A percentile compares a stretch with the other conserved stretches of the same genome.
phyloP scores from a whole-genome alignment of 2,797 vertebrate species.

The Megalops cyprinoides region DNA sequence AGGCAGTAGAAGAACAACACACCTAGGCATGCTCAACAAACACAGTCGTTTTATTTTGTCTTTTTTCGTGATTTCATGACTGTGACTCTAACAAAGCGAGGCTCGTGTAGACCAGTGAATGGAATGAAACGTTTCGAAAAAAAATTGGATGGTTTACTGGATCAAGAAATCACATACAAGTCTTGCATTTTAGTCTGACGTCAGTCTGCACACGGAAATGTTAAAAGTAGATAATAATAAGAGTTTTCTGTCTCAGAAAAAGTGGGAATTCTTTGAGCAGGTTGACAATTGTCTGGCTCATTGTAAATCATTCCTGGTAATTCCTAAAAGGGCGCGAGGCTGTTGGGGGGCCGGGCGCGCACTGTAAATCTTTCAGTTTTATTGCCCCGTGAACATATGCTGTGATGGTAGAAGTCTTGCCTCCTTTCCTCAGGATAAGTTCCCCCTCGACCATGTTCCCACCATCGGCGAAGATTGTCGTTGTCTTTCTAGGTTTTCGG shows the following conservation, averaged over 20 bases:
- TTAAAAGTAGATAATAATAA: conserved; percentile 47
- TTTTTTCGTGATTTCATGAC: neutral
- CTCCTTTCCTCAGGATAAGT: conserved; percentile 84
- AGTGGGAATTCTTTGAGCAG: conserved; percentile 58
- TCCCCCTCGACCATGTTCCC: conserved; percentile 76
- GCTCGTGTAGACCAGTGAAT: neutral
- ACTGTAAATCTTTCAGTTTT: conserved; percentile 99
- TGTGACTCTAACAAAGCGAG: neutral
- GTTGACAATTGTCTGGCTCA: conserved; percentile 72
- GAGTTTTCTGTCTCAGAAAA: conserved; percentile 60
- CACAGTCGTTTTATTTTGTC: neutral
- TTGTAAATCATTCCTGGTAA: conserved; percentile 99
- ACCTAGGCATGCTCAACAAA: conserved; percentile 11
- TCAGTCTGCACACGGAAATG: neutral
- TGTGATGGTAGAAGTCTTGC: conserved; percentile 85
- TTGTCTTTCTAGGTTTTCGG: conserved; percentile 58
- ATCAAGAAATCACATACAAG: neutral
- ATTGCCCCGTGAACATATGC: conserved; percentile 99
- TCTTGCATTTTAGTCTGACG: neutral
- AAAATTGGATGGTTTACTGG: neutral
- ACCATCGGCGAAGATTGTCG: conserved; percentile 68
- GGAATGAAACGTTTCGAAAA: neutral
- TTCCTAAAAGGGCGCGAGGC: conserved; percentile 97
- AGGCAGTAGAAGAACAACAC: conserved; percentile 2
- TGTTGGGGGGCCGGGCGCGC: conserved; percentile 91